Base-by-base conservation (phyloP, 1,140 invertebrate genomes). In the Caenorhabditis inopinata region DNA sequence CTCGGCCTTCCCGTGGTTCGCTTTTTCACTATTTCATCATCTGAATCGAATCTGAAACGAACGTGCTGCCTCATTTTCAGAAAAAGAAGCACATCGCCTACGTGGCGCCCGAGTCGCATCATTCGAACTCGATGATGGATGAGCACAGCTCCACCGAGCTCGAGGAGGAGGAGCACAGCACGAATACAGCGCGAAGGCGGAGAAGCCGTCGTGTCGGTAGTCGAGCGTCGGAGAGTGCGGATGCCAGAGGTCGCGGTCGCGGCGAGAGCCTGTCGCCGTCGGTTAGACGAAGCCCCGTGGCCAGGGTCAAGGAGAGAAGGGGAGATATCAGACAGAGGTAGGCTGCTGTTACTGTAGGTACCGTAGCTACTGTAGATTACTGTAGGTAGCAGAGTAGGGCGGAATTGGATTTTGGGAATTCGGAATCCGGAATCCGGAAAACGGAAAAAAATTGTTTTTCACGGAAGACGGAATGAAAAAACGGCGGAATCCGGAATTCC, bases 81-180 rank as follows among this genome's bases (percentile, higher is more conserved):
- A 48, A 85, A 38, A 88, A 87, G 80, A 87, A 87, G 76, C 83
- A 86, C 78, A 88, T 87, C 42, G 86, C 86, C 21, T 87, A 87
- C 77, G 86, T 87, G 0, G 87, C 86, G 18, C 86, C 86, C 7
- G 86, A 87, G 74, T 85, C 84, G 4, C 87, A 87, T 79, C 86
- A 87, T 74, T 85, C 79, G 62, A 87, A 87, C 74, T 87, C 87
- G 7, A 79, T 87, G 77, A 87, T 87, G 86, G 87, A 89, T 74
- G 87, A 87, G 38, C 85, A 86, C 23, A 77, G 46, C 48, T 82
- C 83, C n/a, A 87, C 85, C n/a, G 78, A 84, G 14, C 76, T 86
- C 6, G 85, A 84, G n/a, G 79, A 87, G n/a, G 62, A 77, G 25
- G 84, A 83, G 21, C 68, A 74, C n/a, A 78, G 45, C 5, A 83